Percentiles rank a stretch among this genome's conserved stretches.
Conservation (phyloP, 2,797 vertebrate species). For the Distichodus sexfasciatus region DNA sequence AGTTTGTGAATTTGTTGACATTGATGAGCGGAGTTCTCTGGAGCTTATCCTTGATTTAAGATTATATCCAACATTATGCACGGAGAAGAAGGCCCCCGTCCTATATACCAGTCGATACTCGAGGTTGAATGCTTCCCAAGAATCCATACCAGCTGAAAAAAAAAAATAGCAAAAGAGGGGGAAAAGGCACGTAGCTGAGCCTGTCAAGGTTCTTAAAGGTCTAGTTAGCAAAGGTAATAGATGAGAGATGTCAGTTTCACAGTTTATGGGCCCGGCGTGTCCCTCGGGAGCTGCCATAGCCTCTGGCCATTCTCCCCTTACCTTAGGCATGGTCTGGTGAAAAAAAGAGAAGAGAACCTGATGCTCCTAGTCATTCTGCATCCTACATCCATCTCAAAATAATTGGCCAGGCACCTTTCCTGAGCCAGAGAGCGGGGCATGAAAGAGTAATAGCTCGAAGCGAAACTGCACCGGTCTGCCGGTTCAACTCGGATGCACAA, state of each 20-base stretch:
- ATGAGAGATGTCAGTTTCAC: slow-evolving; percentile 99
- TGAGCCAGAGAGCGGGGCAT: slow-evolving; percentile 79
- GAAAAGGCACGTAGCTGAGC: slow-evolving; percentile 75
- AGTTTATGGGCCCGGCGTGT: slow-evolving; percentile 94
- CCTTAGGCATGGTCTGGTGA: slow-evolving; percentile 96
- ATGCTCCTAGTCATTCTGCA: slow-evolving; percentile 99
- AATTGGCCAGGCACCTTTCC: slow-evolving; percentile 98
- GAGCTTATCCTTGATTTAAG: slow-evolving; percentile 58
- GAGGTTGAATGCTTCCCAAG: slow-evolving; percentile 61
- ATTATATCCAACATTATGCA: slow-evolving; percentile 57
- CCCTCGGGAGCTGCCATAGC: slow-evolving; percentile 92
- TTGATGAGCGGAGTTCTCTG: slow-evolving; percentile 45
- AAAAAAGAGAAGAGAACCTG: slow-evolving; percentile 74
- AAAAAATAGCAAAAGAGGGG: slow-evolving; percentile 70
- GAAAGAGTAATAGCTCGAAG: slow-evolving; percentile 78
- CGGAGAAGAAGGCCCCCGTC: slow-evolving; percentile 42
- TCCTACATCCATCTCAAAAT: slow-evolving; percentile 99
- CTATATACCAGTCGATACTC: slow-evolving; percentile 64
- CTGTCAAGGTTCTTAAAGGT: slow-evolving; percentile 99
- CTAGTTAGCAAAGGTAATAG: slow-evolving; percentile 99
- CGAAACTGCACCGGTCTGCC: slow-evolving; percentile 71
- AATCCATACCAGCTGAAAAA: slow-evolving; percentile 87
- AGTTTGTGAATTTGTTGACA: not conserved
- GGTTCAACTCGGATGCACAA: slow-evolving; percentile 67
- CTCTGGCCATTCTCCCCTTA: slow-evolving; percentile 99